These are phyloP conservation scores for Lagria hirta DNA, from an alignment of 2,888 invertebrate genomes.

Conservation along the genomic window DNA sequence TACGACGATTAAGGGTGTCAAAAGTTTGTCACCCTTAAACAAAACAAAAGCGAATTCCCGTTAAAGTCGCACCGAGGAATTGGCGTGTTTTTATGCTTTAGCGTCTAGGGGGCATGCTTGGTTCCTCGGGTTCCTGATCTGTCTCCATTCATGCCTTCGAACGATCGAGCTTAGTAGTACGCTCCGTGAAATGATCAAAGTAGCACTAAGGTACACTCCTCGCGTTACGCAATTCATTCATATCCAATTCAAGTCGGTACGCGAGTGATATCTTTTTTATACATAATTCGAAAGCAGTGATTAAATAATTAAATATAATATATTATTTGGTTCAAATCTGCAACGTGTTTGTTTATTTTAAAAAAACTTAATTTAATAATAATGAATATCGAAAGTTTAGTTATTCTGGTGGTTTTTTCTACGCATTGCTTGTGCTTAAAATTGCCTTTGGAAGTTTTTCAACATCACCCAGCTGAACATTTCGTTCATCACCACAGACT, in stretches of 20 bases:
- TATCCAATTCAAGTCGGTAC: conserved; percentile 21
- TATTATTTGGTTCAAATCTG: no score
- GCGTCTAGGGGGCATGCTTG: conserved; percentile 30
- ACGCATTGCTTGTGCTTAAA: conserved; percentile 33
- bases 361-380: no score
- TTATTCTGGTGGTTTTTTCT: conserved; percentile 38
- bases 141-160: conserved; percentile 48
- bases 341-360: no score
- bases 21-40: conserved; percentile 3
- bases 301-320: conserved; percentile 14
- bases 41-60: conserved; percentile 11
- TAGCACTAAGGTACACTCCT: conserved; percentile 41
- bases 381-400: conserved; percentile 40
- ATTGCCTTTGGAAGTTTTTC: conserved; percentile 62
- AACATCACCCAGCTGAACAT: conserved; percentile 42
- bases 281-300: no score
- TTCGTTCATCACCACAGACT: conserved; percentile 54
- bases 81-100: conserved; percentile 20
- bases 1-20: conserved; percentile 5
- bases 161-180: conserved; percentile 44
- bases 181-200: conserved; percentile 46
- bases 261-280: conserved; percentile 23
- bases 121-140: conserved; percentile 34
- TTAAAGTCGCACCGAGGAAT: conserved; percentile 17
- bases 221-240: conserved; percentile 46